Evolutionary conservation across 2,113 vertebrate genomes (phyloP).

Genomic region (Istiophorus platypterus): DNA sequence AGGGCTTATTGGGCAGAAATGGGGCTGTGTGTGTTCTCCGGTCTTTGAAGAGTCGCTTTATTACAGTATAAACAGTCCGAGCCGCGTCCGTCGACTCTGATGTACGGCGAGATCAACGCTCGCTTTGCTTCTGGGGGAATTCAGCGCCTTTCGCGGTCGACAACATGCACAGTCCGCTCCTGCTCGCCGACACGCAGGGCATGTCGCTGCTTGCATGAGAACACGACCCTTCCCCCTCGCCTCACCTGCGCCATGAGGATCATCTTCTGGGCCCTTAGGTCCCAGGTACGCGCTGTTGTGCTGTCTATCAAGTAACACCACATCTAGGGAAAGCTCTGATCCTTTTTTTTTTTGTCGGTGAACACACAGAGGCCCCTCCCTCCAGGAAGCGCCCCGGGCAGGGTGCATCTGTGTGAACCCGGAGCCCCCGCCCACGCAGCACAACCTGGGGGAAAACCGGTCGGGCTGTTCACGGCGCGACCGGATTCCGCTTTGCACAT

Average conservation of each 20-base stretch:
- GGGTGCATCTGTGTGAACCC: conserved; percentile 47
- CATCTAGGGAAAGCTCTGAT: conserved; percentile 10
- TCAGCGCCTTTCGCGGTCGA: too few species aligned
- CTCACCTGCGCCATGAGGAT: not conserved
- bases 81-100: not conserved
- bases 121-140: too few species aligned
- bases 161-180: not conserved
- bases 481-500: conserved; percentile 56
- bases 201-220: conserved; percentile 30
- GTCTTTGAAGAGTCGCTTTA: too few species aligned
- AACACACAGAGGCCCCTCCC: conserved; percentile 23
- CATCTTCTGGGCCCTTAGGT: conserved; percentile 28
- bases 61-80: not conserved
- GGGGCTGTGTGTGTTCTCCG: not conserved
- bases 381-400: conserved; percentile 49
- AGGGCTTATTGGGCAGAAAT: not conserved
- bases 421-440: conserved; percentile 25
- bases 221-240: not conserved
- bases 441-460: conserved; percentile 74
- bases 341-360: too few species aligned
- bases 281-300: conserved; percentile 26
- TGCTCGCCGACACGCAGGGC: too few species aligned
- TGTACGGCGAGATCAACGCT: not conserved
- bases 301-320: conserved; percentile 24
- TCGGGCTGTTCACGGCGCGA: conserved; percentile 31